A percentile compares a stretch with the other conserved stretches of the same genome.
phyloP scores from a whole-genome alignment of 2,113 vertebrate genomes.

The Cephalopholis sonnerati region DNA sequence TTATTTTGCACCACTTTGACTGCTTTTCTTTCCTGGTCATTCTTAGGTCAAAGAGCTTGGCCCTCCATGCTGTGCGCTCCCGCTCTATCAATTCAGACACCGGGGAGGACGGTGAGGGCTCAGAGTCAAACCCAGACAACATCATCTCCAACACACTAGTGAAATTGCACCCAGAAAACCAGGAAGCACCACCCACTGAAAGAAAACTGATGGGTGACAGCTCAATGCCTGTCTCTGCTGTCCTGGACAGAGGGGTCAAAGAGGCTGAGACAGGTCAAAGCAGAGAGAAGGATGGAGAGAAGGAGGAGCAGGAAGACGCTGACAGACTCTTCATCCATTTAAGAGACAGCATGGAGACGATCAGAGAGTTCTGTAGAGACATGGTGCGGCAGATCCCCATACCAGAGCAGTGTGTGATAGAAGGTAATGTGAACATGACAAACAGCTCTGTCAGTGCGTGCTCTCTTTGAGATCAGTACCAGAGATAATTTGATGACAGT shows the following conservation, averaged over 20 bases:
- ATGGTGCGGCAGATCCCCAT: slow-evolving; percentile 89
- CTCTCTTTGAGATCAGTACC: background rate
- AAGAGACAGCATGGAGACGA: slow-evolving; percentile 89
- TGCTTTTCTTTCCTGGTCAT: slow-evolving; percentile 11
- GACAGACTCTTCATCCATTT: slow-evolving; percentile 91
- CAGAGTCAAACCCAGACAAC: slow-evolving; percentile 77
- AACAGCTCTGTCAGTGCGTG: background rate
- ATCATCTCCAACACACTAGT: slow-evolving; percentile 80
- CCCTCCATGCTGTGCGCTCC: slow-evolving; percentile 83
- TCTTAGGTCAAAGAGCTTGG: slow-evolving; percentile 92
- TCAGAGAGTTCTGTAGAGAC: slow-evolving; percentile 88
- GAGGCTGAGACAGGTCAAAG: slow-evolving; percentile 58
- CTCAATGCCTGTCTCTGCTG: background rate
- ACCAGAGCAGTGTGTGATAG: slow-evolving; percentile 92
- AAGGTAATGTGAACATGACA: slow-evolving; percentile 86
- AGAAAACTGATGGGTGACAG: slow-evolving; percentile 44
- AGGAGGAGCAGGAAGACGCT: slow-evolving; percentile 66
- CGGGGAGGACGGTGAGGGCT: slow-evolving; percentile 73
- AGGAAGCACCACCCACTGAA: slow-evolving; percentile 36
- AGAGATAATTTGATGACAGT: slow-evolving; percentile 1
- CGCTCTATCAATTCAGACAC: slow-evolving; percentile 84
- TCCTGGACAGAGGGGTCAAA: slow-evolving; percentile 20
- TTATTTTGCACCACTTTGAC: background rate
- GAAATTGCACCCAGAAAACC: slow-evolving; percentile 66
- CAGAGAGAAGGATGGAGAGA: slow-evolving; percentile 53